Evolutionary conservation across 2,113 vertebrate species (phyloP), one percentile per base, ranked within the genome.

Genomic region (Arenaria interpres): DNA sequence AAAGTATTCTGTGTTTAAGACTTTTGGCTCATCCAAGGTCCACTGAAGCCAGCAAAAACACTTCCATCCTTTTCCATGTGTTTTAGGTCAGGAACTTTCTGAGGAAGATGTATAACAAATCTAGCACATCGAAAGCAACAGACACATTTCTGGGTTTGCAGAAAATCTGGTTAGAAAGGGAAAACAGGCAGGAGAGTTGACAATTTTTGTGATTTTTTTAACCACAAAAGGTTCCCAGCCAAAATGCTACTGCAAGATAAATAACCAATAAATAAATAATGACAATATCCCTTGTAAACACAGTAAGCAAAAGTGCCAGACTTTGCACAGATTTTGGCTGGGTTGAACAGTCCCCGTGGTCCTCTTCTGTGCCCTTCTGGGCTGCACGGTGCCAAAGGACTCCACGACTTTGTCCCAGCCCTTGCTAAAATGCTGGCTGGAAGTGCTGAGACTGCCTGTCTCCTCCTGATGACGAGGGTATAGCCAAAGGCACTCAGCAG

Each of bases 41-140:
- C 59, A 66, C 27, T 39, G 37, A 92, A 96, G 96, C 95, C 95
- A 97, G 96, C 19, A 97, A 94, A 97, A 97, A 96, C 94, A 96
- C 71, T 88, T 75, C 88, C 46, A 77, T 59, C 78, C 73, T 95
- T 96, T 97, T 80, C 92, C 91, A 77, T 53, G 63, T 73, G 54
- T 86, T 95, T 93, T 43, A 88, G 93, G 90, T 94, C 92, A 93
- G 96, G 93, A 95, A 88, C 81, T 93, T 95, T 93, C 82, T 90
- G 90, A 83, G 92, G 90, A 94, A 93, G 85, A 20, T 32, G 35
- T 87, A 10, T 71, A 81, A 90, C 73, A 84, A 67, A 79, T 56
- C 81, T 48, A 91, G 53, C 62, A 48, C 53, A 79, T 39, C 0
- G 4, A 89, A 85, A 72, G 84, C 24, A 72, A 23, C 56, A 85